Evolutionary conservation across 1,140 invertebrate genomes (phyloP).

Genomic region (Drosophila willistoni): DNA sequence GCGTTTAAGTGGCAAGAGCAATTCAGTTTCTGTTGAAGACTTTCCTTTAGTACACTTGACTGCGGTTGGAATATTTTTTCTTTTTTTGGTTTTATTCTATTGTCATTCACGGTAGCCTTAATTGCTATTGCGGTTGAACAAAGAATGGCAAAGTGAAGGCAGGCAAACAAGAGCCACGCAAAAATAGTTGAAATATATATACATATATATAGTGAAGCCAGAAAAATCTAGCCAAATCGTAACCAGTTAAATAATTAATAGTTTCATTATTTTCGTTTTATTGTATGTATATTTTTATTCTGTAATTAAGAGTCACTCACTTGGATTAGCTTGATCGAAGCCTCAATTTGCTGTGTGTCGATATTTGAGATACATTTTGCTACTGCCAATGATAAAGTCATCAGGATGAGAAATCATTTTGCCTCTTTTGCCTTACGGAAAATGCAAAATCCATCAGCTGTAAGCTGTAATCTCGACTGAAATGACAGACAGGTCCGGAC

Average conservation of each 20-base stretch:
- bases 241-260: neutral
- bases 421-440: slow-evolving; percentile 23
- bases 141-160: neutral
- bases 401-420: slow-evolving; percentile 16
- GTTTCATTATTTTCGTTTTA: neutral
- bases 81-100: slow-evolving; percentile 11
- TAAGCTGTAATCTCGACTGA: slow-evolving; percentile 26
- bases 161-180: neutral
- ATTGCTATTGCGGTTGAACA: slow-evolving; percentile 17
- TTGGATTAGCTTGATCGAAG: neutral
- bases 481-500: slow-evolving; percentile 24
- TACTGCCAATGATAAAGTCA: neutral
- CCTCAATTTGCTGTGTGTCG: neutral
- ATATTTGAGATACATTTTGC: neutral
- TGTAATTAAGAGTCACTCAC: no score
- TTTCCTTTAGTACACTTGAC: slow-evolving; percentile 40
- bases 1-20: slow-evolving; percentile 44
- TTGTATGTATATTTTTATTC: neutral
- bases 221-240: neutral
- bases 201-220: neutral
- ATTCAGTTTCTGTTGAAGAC: slow-evolving; percentile 39
- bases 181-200: neutral
- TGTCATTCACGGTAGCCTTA: slow-evolving; percentile 15
- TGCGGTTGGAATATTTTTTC: neutral
- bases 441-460: slow-evolving; percentile 50